Percentiles rank a stretch among this genome's conserved stretches.
Conservation (phyloP, 2,888 invertebrate genomes). For the Vanessa cardui region DNA sequence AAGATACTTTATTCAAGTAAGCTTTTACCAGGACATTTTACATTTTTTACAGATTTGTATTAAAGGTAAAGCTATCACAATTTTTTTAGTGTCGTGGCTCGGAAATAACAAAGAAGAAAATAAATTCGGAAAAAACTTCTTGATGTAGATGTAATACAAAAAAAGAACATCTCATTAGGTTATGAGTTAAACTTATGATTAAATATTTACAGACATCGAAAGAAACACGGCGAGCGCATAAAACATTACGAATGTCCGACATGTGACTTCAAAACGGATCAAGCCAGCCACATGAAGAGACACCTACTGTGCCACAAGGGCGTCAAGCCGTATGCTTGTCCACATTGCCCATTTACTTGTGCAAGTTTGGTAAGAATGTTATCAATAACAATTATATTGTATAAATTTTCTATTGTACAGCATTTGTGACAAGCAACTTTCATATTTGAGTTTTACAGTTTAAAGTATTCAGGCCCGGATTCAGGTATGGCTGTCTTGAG, state of each 20-base stretch:
- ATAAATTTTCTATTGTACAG: no score
- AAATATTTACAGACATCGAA: slow-evolving; percentile 81
- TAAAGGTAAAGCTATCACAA: no score
- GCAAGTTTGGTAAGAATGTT: slow-evolving; percentile 86
- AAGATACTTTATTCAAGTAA: no score
- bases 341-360: slow-evolving; percentile 90
- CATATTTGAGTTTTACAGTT: no score
- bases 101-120: no score
- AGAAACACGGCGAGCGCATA: slow-evolving; percentile 76
- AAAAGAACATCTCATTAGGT: slow-evolving; percentile 3
- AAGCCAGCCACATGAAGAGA: slow-evolving; percentile 87
- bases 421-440: no score
- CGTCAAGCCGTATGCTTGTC: slow-evolving; percentile 92
- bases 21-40: no score
- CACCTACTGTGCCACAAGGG: slow-evolving; percentile 92
- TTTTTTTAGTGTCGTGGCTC: no score
- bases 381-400: background rate
- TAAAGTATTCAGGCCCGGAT: no score
- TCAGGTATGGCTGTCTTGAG: no score
- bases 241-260: slow-evolving; percentile 84
- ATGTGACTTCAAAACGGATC: slow-evolving; percentile 87
- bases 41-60: no score
- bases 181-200: slow-evolving; percentile 32
- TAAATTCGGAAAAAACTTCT: no score
- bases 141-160: background rate